phyloP scores from a whole-genome alignment of 2,113 vertebrate genomes.

The Cervus canadensis region DNA sequence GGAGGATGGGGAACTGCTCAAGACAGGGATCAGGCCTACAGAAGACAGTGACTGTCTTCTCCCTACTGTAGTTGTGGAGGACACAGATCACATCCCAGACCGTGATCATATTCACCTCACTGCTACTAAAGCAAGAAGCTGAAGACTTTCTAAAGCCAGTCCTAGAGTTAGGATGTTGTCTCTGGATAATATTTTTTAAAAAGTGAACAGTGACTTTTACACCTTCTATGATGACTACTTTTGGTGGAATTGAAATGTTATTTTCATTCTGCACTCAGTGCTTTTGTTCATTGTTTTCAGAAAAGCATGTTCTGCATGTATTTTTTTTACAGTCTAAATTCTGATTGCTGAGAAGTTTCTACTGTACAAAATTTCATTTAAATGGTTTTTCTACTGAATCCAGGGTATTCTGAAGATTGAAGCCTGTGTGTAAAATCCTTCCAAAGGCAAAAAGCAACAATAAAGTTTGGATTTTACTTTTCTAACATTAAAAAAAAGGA shows the following conservation, averaged over 20 bases:
- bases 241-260: constrained; percentile 83
- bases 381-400: constrained; percentile 83
- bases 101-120: constrained; percentile 94
- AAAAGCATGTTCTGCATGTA: constrained; percentile 85
- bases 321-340: constrained; percentile 86
- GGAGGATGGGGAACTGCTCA: constrained; percentile 85
- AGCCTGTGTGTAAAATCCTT: constrained; percentile 83
- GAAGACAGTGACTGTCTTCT: constrained; percentile 91
- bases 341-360: constrained; percentile 84
- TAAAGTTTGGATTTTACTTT: constrained; percentile 82
- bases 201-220: constrained; percentile 86
- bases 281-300: constrained; percentile 85
- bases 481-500: constrained; percentile 22
- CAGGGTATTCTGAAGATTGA: constrained; percentile 81
- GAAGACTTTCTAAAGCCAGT: constrained; percentile 79
- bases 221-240: constrained; percentile 84
- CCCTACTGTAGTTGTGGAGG: constrained; percentile 92
- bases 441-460: constrained; percentile 78
- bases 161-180: constrained; percentile 80
- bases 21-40: constrained; percentile 86
- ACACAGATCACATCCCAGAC: constrained; percentile 93
- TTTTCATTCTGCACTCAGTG: constrained; percentile 84
- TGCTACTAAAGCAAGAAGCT: constrained; percentile 83
- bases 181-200: constrained; percentile 85
- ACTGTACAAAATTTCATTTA: constrained; percentile 84